phyloP scores from a whole-genome alignment of 2,888 invertebrate genomes.

The Clistopyga incitator region DNA sequence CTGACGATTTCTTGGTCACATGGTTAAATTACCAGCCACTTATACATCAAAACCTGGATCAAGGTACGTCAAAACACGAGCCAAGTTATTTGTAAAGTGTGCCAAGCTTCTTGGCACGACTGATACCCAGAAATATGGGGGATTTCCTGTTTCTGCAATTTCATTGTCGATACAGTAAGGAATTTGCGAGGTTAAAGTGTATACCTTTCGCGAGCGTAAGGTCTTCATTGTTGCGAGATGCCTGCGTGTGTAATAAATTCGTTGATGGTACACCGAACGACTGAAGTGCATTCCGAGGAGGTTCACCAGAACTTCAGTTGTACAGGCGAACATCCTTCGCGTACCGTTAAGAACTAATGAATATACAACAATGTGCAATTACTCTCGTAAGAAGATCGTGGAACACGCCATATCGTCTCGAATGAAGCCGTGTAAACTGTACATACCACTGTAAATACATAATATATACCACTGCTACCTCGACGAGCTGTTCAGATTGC shows the following conservation, averaged over 20 bases:
- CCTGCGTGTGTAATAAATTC: not conserved
- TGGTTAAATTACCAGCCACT: slow-evolving; percentile 48
- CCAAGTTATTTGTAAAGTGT: slow-evolving; percentile 57
- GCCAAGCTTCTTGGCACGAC: slow-evolving; percentile 43
- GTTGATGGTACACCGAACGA: not conserved
- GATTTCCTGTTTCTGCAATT: slow-evolving; percentile 15
- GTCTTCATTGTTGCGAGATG: not conserved
- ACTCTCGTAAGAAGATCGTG: not conserved
- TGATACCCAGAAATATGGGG: slow-evolving; percentile 13
- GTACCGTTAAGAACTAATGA: not conserved
- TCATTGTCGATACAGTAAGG: slow-evolving; percentile 21
- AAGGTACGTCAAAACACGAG: slow-evolving; percentile 48
- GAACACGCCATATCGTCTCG: not conserved
- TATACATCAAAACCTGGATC: slow-evolving; percentile 51
- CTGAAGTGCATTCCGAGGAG: not conserved
- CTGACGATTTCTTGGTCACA: slow-evolving; percentile 34
- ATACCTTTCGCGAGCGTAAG: slow-evolving; percentile 14
- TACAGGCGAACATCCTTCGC: not conserved
- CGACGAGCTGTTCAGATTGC: not conserved
- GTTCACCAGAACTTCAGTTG: not conserved
- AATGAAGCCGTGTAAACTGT: not conserved
- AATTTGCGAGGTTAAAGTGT: slow-evolving; percentile 6
- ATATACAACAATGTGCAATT: not conserved
- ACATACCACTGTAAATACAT: not conserved
- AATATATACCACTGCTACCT: not conserved